Evolutionary conservation across 2,888 invertebrate genomes (phyloP).

Genomic region (Papilio demoleus): DNA sequence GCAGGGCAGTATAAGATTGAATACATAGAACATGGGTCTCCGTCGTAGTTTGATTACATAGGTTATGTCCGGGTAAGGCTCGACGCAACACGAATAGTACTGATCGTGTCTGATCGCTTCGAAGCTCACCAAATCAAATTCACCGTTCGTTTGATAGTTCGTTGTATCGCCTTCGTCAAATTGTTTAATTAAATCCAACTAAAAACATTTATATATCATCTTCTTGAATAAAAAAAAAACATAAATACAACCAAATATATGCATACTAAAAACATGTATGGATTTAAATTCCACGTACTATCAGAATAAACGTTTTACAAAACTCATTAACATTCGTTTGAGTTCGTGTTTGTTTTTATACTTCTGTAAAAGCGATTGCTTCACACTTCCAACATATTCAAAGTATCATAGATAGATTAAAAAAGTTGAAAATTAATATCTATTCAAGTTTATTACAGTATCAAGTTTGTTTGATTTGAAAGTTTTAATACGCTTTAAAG

Average conservation of each 20-base stretch:
- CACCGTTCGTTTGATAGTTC: conserved; percentile 96
- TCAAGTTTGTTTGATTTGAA: neutral
- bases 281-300: too few species aligned
- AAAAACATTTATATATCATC: conserved; percentile 44
- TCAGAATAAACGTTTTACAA: neutral
- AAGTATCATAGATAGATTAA: neutral
- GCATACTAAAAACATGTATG: too few species aligned
- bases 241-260: too few species aligned
- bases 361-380: neutral
- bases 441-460: neutral
- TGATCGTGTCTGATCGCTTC: conserved; percentile 88
- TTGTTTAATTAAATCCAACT: conserved; percentile 90
- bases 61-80: conserved; percentile 93
- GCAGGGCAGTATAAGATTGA: conserved; percentile 93
- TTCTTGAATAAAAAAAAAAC: neutral
- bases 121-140: conserved; percentile 92
- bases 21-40: conserved; percentile 92
- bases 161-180: conserved; percentile 92
- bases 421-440: neutral
- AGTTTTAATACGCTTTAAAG: conserved; percentile 2
- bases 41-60: conserved; percentile 90
- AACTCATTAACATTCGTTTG: neutral
- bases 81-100: conserved; percentile 91
- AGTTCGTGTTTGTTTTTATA: neutral
- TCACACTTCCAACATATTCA: neutral